These are phyloP conservation scores for Rhamphomyia laevipes DNA, from an alignment of 2,888 invertebrate genomes.

Conservation along the genomic window DNA sequence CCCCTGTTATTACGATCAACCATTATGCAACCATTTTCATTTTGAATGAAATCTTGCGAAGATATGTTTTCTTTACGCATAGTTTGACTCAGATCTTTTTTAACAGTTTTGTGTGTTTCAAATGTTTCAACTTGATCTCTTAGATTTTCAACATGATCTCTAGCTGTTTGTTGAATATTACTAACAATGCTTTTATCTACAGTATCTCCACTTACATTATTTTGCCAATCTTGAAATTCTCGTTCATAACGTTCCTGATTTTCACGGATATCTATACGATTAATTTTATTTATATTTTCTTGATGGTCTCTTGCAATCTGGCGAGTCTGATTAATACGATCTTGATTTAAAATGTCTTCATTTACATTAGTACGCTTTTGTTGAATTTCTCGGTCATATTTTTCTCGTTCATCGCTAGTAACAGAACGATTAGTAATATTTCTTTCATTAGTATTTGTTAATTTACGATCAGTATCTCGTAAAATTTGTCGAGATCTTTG, in stretches of 20 bases:
- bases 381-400: no score
- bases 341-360: neutral
- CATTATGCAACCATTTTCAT: constrained; percentile 15
- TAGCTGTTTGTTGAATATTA: neutral
- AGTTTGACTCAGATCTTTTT: constrained; percentile 18
- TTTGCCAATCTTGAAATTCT: neutral
- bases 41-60: constrained; percentile 17
- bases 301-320: neutral
- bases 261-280: neutral
- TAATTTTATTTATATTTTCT: neutral
- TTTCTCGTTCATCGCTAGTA: no score
- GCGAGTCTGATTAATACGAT: neutral
- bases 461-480: constrained; percentile 6
- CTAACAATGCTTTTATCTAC: neutral
- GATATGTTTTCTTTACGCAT: constrained; percentile 14
- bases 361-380: neutral
- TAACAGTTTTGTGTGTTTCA: constrained; percentile 14
- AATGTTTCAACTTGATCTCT: constrained; percentile 17
- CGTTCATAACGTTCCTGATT: neutral
- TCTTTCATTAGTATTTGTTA: constrained; percentile 2
- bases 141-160: constrained; percentile 20
- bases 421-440: neutral
- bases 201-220: neutral
- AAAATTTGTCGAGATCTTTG: constrained; percentile 14
- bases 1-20: constrained; percentile 11